Evolutionary conservation across 2,797 vertebrate genomes (phyloP), one percentile per base, ranked within the genome.

Genomic region (Allobates femoralis): DNA sequence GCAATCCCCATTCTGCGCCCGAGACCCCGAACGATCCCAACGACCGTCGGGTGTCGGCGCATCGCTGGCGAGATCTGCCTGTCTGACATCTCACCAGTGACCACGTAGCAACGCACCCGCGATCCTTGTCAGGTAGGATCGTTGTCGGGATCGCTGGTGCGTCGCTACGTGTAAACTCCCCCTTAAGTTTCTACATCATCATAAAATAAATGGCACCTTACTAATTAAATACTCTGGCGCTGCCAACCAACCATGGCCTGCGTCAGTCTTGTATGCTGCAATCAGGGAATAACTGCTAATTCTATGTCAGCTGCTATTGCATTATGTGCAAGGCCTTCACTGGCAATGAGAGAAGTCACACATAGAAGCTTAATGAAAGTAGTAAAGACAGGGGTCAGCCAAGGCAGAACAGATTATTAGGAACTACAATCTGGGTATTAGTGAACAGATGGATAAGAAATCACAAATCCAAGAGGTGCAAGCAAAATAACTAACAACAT

Each of bases 361-460:
- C 51, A 86, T 53, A 67, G 50, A 56, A 37, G 79, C 79, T 77
- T 86, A 82, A 46, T 56, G 41, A 58, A 41, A 81, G 55, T 64
- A 58, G 85, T 41, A 66, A 37, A 73, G 81, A 75, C 81, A 74
- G 32, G 56, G 86, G 53, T 84, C 75, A 87, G 26, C 41, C 15
- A 46, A 81, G 86, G 55, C 56, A 84, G 15, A 10, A 51, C n/a
- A 79, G 86, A 79, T 87, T 83, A 87, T 51, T 12, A 71, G 41
- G 34, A 73, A 32, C 18, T 26, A 69, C n/a, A 50, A 76, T 77
- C 71, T 76, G 62, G 62, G 86, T 79, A 84, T 87, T 87, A 87
- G 75, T 74, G 76, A 87, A 66, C 55, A 87, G 86, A 79, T 71
- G 80, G 80, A 51, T 3, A 71, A 75, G 12, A 34, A 23, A 60